phyloP scores from a whole-genome alignment of 2,888 invertebrate species.

The Corbicula japonica region DNA sequence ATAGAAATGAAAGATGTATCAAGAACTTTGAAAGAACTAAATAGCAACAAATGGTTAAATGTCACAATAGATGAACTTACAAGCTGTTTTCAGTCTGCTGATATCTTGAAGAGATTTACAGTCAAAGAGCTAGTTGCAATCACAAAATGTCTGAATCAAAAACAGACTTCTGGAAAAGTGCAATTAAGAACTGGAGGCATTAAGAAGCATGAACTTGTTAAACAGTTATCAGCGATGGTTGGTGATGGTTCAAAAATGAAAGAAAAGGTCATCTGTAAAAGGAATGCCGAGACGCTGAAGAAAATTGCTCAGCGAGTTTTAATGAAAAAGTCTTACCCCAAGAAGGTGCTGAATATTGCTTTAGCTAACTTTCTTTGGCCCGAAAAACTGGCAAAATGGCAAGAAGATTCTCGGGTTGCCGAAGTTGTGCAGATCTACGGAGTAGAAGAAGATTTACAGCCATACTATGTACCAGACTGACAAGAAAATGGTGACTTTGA shows the following conservation, averaged over 20 bases:
- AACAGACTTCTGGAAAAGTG: neutral
- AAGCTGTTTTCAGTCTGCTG: no score
- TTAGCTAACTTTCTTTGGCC: conserved; percentile 13
- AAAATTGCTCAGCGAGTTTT: neutral
- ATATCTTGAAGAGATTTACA: neutral
- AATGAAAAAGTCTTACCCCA: neutral
- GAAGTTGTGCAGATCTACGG: neutral
- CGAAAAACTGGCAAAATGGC: neutral
- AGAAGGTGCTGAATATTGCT: conserved; percentile 12
- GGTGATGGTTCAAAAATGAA: no score
- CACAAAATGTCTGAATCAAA: neutral
- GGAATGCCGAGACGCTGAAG: neutral
- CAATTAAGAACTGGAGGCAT: neutral
- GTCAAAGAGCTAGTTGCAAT: neutral
- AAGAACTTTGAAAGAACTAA: no score
- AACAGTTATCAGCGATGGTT: neutral
- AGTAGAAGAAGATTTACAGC: conserved; percentile 9
- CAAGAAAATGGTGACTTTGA: conserved; percentile 15
- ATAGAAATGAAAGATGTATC: no score
- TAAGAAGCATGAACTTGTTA: neutral
- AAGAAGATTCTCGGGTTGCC: neutral
- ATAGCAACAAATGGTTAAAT: no score
- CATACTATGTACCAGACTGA: conserved; percentile 35
- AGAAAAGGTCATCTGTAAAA: no score
- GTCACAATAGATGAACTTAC: no score